phyloP scores from a whole-genome alignment of 2,797 vertebrate genomes.

The Mionectes olivaceus region DNA sequence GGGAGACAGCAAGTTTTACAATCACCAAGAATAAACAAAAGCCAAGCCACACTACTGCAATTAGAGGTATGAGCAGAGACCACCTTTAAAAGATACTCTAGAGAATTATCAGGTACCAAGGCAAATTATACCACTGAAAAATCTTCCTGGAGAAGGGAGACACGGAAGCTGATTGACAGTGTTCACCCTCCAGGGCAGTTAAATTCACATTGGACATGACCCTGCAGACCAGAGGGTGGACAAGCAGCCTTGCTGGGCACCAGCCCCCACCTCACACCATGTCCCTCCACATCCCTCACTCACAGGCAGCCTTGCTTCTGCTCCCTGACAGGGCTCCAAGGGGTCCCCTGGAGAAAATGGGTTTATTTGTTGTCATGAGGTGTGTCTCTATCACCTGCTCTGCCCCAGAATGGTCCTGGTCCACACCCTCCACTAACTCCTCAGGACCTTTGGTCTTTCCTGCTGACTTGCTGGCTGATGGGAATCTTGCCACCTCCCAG shows the following conservation, averaged over 20 bases:
- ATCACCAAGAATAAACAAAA: not conserved
- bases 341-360: not conserved
- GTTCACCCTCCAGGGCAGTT: not conserved
- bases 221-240: not conserved
- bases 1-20: not conserved
- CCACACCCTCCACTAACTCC: not conserved
- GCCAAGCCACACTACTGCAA: not conserved
- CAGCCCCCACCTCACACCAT: not conserved
- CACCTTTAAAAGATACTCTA: rapidly evolving
- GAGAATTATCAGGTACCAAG: not conserved
- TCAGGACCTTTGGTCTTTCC: not conserved
- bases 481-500: not conserved
- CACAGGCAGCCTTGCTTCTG: not conserved
- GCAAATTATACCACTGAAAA: not conserved
- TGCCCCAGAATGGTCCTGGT: not conserved
- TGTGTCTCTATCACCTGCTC: not conserved
- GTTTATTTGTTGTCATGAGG: not conserved
- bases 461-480: not conserved
- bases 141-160: not conserved
- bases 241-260: not conserved
- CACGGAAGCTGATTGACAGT: not conserved
- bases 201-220: not conserved
- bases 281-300: not conserved
- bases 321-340: not conserved
- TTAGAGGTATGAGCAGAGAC: not conserved